Evolutionary conservation across 1,140 invertebrate species (phyloP), one percentile per base, ranked within the genome.

Genomic region (Steinernema feltiae): DNA sequence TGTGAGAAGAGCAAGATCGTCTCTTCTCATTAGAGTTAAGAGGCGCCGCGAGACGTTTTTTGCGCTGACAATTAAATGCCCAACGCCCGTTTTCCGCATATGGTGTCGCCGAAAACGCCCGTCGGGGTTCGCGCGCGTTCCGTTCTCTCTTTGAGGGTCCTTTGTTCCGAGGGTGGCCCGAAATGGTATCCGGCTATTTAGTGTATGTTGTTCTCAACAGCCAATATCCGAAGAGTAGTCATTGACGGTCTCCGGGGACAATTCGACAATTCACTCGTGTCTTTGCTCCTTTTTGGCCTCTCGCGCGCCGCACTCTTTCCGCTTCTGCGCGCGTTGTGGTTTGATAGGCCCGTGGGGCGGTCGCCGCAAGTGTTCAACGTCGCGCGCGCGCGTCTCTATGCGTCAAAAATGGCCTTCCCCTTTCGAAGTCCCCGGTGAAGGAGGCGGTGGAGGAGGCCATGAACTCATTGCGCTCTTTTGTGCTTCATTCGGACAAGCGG

Each of bases 181-280:
- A 27, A 63, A 63, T 63, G 53, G 53, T 63, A 63, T 63, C 53
- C 53, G 53, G 53, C 53, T 63, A 63, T 63, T 63, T 63, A 63
- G 53, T 63, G 53, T 63, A 21, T 63, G 53, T 63, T 63, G 53
- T 63, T 63, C 53, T 63, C 53, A 27, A 63, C 53, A 63, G 53
- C 53, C 15, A 63, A 63, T 63, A 63, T 63, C 53, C 24, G 24
- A 63, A 63, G n/a, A n/a, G 53, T 63, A 63, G 53, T 63, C 53
- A 63, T 63, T 63, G 53, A 63, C 53, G 53, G 53, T 63, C 53
- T 63, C 53, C 24, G 53, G 53, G 53, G 53, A 63, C 53, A 63
- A 63, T 63, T 63, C 53, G 53, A 63, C 53, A 63, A 63, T 63
- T 63, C 53, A 63, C 53, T 63, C 35, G 35, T 41, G 7, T 63